These are phyloP conservation scores for Alsophila aescularia DNA, from an alignment of 2,888 invertebrate genomes.

Conservation along the genomic window DNA sequence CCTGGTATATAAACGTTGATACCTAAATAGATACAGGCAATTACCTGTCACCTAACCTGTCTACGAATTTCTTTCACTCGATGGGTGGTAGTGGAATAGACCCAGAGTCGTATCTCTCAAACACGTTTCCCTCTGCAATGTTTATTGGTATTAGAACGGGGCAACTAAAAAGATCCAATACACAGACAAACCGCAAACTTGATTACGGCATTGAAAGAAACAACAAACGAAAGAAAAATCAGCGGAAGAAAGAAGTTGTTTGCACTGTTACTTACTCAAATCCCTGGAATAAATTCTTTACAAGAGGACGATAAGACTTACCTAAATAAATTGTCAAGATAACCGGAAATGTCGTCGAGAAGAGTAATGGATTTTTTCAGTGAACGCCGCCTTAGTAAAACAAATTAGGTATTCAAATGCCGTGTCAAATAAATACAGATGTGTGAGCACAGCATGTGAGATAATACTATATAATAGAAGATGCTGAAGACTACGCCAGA, in stretches of 20 bases:
- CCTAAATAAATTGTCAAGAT: constrained; percentile 40
- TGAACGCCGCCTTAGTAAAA: constrained; percentile 5
- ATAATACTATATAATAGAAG: neutral
- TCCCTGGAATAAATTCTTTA: constrained; percentile 56
- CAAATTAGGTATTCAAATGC: constrained; percentile 23
- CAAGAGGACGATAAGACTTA: constrained; percentile 49
- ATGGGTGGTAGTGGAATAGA: too few species aligned
- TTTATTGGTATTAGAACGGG: constrained; percentile 40
- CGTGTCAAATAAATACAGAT: constrained; percentile 18
- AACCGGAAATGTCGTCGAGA: constrained; percentile 20
- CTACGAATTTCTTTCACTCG: too few species aligned
- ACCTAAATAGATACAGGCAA: too few species aligned
- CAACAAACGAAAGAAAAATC: constrained; percentile 71
- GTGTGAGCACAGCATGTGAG: neutral
- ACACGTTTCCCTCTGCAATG: constrained; percentile 25
- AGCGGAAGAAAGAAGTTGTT: constrained; percentile 61
- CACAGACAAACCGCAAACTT: constrained; percentile 67
- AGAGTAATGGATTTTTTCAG: constrained; percentile 24
- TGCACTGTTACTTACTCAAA: constrained; percentile 62
- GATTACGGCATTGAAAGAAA: constrained; percentile 72
- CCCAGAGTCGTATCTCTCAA: neutral
- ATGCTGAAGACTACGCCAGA: constrained; percentile 32
- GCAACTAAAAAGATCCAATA: constrained; percentile 54
- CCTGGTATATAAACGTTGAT: too few species aligned
- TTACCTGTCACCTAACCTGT: too few species aligned